phyloP scores from a whole-genome alignment of 2,888 invertebrate species.

The Catocala fraxini region DNA sequence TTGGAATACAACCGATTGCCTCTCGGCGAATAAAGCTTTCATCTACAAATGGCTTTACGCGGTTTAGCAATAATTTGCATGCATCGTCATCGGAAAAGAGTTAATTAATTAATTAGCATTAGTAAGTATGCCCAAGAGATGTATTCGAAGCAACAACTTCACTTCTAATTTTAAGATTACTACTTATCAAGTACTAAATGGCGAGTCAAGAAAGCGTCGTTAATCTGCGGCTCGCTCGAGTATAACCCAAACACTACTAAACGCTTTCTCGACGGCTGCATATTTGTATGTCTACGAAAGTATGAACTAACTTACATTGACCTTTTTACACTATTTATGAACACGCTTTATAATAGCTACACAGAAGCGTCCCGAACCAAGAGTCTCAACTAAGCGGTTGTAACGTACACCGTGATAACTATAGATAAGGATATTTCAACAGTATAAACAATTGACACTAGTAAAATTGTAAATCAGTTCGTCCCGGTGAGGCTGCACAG shows the following conservation, averaged over 20 bases:
- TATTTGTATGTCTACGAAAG: constrained; percentile 22
- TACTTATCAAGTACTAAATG: constrained; percentile 18
- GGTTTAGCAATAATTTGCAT: constrained; percentile 3
- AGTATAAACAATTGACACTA: constrained; percentile 7
- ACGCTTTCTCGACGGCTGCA: constrained; percentile 14
- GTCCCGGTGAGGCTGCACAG: constrained; percentile 9
- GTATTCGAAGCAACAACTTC: constrained; percentile 7
- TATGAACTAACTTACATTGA: constrained; percentile 11
- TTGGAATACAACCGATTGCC: constrained; percentile 41
- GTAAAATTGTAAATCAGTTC: constrained; percentile 11
- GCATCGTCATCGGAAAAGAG: constrained; percentile 11
- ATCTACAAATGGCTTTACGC: constrained; percentile 1
- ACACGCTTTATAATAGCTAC: not conserved
- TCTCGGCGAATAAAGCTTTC: constrained; percentile 30
- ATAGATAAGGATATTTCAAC: constrained; percentile 4
- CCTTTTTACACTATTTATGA: constrained; percentile 12
- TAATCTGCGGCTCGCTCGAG: constrained; percentile 13
- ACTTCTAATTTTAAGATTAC: constrained; percentile 15
- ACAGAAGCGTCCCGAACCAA: not conserved
- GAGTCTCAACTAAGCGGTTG: not conserved
- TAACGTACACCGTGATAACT: not conserved
- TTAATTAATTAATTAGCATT: not conserved
- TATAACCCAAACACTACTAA: constrained; percentile 12
- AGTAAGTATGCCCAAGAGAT: constrained; percentile 6
- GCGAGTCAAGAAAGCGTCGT: constrained; percentile 11